These are phyloP conservation scores for Euplagia quadripunctaria DNA, from an alignment of 2,888 invertebrate genomes.

Conservation along the genomic window DNA sequence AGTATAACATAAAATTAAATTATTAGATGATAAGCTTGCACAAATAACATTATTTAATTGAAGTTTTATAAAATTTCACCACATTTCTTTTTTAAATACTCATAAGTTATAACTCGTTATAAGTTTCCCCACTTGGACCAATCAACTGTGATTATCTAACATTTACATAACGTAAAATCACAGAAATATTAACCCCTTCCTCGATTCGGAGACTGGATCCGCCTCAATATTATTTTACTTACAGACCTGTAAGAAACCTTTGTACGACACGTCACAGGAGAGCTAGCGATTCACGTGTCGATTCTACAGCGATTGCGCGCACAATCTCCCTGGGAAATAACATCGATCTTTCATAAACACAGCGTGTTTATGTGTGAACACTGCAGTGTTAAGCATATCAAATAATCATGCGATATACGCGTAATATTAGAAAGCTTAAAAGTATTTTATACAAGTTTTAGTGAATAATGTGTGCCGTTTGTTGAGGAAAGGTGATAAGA, in stretches of 20 bases:
- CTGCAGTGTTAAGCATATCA: conserved; percentile 40
- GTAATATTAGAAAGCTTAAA: not conserved
- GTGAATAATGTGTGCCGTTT: conserved; percentile 18
- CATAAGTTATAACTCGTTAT: no score
- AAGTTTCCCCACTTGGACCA: no score
- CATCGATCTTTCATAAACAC: conserved; percentile 54
- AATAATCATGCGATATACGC: conserved; percentile 16
- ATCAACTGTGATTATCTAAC: not conserved
- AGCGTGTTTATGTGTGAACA: conserved; percentile 20
- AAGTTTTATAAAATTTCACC: no score
- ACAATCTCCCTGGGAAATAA: conserved; percentile 37
- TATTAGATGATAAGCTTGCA: no score
- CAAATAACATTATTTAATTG: no score
- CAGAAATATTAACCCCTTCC: not conserved
- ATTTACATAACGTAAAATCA: not conserved
- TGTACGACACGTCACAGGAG: conserved; percentile 23
- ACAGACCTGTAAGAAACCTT: not conserved
- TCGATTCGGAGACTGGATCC: not conserved
- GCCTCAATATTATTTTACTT: not conserved
- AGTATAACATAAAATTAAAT: no score
- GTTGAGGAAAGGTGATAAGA: conserved; percentile 28
- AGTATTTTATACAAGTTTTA: not conserved
- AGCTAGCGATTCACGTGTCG: conserved; percentile 19
- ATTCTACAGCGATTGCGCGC: conserved; percentile 61
- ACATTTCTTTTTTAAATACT: no score